Conservation (phyloP, 1,140 invertebrate species). For the Nasonia giraulti region DNA sequence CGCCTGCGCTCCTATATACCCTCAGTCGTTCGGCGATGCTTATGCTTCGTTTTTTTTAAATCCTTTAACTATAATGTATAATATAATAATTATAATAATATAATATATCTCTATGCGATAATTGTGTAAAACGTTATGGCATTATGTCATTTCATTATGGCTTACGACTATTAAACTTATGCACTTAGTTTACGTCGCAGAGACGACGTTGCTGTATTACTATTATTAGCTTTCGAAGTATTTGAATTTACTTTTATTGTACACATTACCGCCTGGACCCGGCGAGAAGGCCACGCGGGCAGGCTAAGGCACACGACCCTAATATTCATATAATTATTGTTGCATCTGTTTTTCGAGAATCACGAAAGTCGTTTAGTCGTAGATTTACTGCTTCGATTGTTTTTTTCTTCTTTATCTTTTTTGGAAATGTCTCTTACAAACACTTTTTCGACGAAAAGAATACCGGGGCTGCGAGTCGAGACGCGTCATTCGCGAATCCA, state of each 20-base stretch:
- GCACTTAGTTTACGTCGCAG: background rate
- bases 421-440: constrained; percentile 19
- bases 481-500: background rate
- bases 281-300: constrained; percentile 40
- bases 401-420: background rate
- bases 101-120: constrained; percentile 30
- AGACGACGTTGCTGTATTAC: background rate
- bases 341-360: constrained; percentile 6
- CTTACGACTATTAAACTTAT: constrained; percentile 63
- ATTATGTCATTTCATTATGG: constrained; percentile 73
- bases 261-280: constrained; percentile 67
- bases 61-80: constrained; percentile 9
- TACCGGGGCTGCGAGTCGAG: constrained; percentile 15
- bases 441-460: constrained; percentile 29
- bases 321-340: constrained; percentile 33
- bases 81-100: constrained; percentile 6
- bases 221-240: background rate
- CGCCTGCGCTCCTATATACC: constrained; percentile 45
- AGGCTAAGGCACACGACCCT: constrained; percentile 58
- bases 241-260: constrained; percentile 62
- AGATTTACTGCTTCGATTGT: background rate
- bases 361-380: background rate
- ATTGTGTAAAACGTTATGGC: constrained; percentile 71
- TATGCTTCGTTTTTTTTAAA: constrained; percentile 12
- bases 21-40: constrained; percentile 64